These are phyloP conservation scores for Onychomys arenicola DNA, from an alignment of 2,797 vertebrate species.

Conservation along the genomic window DNA sequence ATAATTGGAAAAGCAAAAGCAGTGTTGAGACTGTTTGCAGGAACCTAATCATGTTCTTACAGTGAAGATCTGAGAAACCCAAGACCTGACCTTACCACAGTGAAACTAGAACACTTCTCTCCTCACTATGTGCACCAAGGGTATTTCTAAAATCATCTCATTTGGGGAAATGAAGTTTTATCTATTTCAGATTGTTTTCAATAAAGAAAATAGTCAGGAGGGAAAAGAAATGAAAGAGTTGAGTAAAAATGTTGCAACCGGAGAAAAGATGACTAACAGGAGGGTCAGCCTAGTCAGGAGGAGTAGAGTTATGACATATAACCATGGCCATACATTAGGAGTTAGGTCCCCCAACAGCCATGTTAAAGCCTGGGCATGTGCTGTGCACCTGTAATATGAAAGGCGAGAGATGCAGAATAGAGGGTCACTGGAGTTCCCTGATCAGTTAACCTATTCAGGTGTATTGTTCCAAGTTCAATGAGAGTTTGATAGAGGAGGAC, in stretches of 20 bases:
- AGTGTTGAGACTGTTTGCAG: neutral
- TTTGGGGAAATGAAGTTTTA: neutral
- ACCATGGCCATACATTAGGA: neutral
- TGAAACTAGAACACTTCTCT: neutral
- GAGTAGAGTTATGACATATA: neutral
- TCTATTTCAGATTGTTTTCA: neutral
- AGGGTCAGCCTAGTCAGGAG: neutral
- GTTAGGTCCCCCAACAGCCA: accelerated
- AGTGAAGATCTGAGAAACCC: neutral
- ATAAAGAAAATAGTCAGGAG: neutral
- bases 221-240: neutral
- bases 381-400: neutral
- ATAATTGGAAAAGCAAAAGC: neutral
- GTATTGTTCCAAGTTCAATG: neutral
- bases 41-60: neutral
- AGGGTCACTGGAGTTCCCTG: neutral
- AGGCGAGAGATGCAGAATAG: neutral
- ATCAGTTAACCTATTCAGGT: neutral
- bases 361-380: neutral
- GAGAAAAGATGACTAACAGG: neutral
- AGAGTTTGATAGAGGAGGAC: neutral
- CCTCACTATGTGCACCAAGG: neutral
- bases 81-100: neutral
- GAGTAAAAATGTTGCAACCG: neutral
- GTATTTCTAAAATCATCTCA: neutral